Conservation (phyloP, 2,113 vertebrate species). For the Epinephelus fuscoguttatus region DNA sequence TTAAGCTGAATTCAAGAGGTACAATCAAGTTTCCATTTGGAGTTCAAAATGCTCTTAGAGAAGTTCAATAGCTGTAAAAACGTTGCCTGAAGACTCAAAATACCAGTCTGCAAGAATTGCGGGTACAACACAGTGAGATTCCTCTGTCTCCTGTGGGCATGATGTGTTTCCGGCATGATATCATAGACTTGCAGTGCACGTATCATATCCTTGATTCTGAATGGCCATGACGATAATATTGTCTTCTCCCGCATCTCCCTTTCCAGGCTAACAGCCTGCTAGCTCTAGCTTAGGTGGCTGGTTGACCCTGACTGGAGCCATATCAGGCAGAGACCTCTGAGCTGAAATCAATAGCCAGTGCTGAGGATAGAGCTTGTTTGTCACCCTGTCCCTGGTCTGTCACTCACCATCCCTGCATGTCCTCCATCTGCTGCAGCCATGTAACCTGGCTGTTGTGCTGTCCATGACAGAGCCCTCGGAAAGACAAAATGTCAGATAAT, state of each 20-base stretch:
- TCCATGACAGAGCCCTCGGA: slow-evolving; percentile 59
- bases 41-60: slow-evolving; percentile 30
- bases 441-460: slow-evolving; percentile 40
- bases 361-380: slow-evolving; percentile 74
- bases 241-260: slow-evolving; percentile 54
- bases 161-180: neutral
- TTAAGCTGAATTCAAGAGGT: slow-evolving; percentile 22
- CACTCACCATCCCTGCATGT: slow-evolving; percentile 67
- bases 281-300: slow-evolving; percentile 55
- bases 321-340: slow-evolving; percentile 74
- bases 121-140: slow-evolving; percentile 1
- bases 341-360: slow-evolving; percentile 78
- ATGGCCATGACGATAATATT: slow-evolving; percentile 53
- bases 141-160: neutral
- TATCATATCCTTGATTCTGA: slow-evolving; percentile 43
- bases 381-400: slow-evolving; percentile 77
- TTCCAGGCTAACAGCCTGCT: slow-evolving; percentile 59
- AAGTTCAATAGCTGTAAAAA: slow-evolving; percentile 19
- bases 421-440: slow-evolving; percentile 56
- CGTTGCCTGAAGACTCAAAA: slow-evolving; percentile 22
- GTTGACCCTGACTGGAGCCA: slow-evolving; percentile 73
- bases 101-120: slow-evolving; percentile 8
- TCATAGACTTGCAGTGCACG: slow-evolving; percentile 50
- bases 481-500: slow-evolving; percentile 54
- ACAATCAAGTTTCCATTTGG: slow-evolving; percentile 33